Evolutionary conservation across 2,113 vertebrate species (phyloP), one percentile per base, ranked within the genome.

Genomic region (Lipophrys pholis): DNA sequence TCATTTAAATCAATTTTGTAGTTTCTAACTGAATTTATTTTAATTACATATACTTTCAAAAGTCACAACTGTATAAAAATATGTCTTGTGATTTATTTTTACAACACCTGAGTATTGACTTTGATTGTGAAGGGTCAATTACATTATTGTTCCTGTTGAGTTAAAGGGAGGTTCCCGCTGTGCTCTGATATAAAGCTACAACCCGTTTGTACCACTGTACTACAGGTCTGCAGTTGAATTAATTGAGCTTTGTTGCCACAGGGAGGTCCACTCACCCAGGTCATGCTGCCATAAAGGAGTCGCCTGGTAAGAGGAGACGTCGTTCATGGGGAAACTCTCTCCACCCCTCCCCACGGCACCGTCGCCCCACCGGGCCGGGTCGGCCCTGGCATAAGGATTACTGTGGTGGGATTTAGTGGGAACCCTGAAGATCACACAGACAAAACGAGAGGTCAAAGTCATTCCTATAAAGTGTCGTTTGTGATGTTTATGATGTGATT

Each of bases 331-430:
- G 48, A 93, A 68, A 76, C 35, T 88, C 36, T 89, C 72, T 14
- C 48, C 56, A 11, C 74, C 74, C 70, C 11, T 50, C 35, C 39
- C 7, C 38, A 7, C 6, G 21, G 36, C 42, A 51, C 67, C 21
- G 3, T 54, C 72, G 2, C 61, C 69, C 58, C 36, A 65, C 81
- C 78, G 30, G 55, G 38, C 39, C 1, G 59, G 48, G 12, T 57
- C 53, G 6, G 82, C 61, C 40, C 62, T 38, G 17, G 79, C 77
- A 35, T 93, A 94, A 0, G 91, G 92, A 64, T 93, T 92, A 14
- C 76, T 54, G 58, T 93, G 89, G 15, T 54, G 74, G 48, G 17
- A 51, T 63, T 69, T 90, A 7, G 83, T 88, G 11, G 82, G 58
- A 51, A 69, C 54, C 72, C 87, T 87, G 11, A 3, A 76, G 11